Base-by-base conservation (phyloP, 2,797 vertebrate species). In the Chelidonichthys spinosus region DNA sequence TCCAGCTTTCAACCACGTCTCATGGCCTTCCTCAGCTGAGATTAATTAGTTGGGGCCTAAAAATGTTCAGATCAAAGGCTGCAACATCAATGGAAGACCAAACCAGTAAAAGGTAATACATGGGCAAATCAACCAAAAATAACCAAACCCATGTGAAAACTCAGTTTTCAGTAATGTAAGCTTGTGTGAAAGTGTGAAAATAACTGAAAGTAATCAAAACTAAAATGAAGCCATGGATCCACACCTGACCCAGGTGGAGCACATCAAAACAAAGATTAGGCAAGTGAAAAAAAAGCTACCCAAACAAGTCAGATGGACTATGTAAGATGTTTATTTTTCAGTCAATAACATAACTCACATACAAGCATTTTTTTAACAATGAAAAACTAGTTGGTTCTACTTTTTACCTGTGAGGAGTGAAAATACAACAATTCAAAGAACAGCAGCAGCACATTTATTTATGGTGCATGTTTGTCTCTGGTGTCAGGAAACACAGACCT, bases 361-460 rank as follows among this genome's bases (percentile, higher is more conserved):
- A 11, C 4, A 43, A 5, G 52, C 42, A 3, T 18, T 18, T 37
- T 25, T 50, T 49, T 11, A 25, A 25, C 46, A 11, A 25, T 46
- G 4, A 4, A 6, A 46, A 56, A 40, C 11, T 8, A 18, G 1
- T 36, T 11, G 0, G 18, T 58, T 50, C 8, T 18, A 25, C 18
- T 56, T 50, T 63, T 25, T 32, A 44, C 40, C 11, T 11, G 25
- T 64, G 52, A 35, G 44, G 0, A 43, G 43, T 50, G 55, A n/a
- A 67, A 33, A 52, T n/a, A 4, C 5, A 59, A 68, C 59, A 1
- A 44, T 67, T 63, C 11, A 5, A 64, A 35, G 0, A 11, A 50
- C n/a, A 42, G 32, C 39, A 42, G 32, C 39, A 61, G 11, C 14
- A 35, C 39, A 69, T 59, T 60, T 17, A 74, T 63, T 76, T 37